Evolutionary conservation across 2,888 invertebrate genomes (phyloP), one percentile per base, ranked within the genome.

Genomic region (Dichetophora obliterata): DNA sequence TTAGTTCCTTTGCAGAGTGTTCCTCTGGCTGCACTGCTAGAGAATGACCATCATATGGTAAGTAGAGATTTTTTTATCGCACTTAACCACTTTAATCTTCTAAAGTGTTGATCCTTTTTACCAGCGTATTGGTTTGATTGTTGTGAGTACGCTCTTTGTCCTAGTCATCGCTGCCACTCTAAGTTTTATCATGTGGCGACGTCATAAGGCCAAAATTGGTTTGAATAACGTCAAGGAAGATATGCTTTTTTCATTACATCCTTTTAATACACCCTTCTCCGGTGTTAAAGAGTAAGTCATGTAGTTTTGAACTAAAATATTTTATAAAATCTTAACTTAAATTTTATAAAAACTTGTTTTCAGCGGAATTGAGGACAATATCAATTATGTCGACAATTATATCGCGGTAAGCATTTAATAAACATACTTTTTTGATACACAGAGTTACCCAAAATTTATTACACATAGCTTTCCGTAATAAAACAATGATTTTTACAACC

Each of bases 311-410:
- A 22, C 24, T 24, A 48, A 9, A 48, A 57, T 8, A 52, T 31
- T n/a, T 34, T 31, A 19, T 52, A 3, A 54, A 9, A 19, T 9
- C 6, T n/a, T n/a, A n/a, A 68, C 0, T 11, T 57, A 70, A 73
- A 11, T 34, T 37, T 0, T n/a, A n/a, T n/a, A n/a, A n/a, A n/a
- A n/a, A n/a, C n/a, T n/a, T n/a, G 16, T 87, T 43, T 88, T 37
- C 5, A 70, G 37, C 75, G 82, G 91, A 77, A 90, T 91, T 89
- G 91, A 91, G 82, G 90, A 91, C 69, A 92, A 92, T 79, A 90
- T 92, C 0, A 87, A 92, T 11, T 92, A 92, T 82, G 89, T 90
- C 27, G 91, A 92, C 82, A 92, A 92, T 83, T 90, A 91, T 82
- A 90, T 91, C 81, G 90, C 90, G 91, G 92, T 91, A 87, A 84